Evolutionary conservation across 2,113 vertebrate species (phyloP).

Genomic region (Sinocyclocheilus maitianheensis): DNA sequence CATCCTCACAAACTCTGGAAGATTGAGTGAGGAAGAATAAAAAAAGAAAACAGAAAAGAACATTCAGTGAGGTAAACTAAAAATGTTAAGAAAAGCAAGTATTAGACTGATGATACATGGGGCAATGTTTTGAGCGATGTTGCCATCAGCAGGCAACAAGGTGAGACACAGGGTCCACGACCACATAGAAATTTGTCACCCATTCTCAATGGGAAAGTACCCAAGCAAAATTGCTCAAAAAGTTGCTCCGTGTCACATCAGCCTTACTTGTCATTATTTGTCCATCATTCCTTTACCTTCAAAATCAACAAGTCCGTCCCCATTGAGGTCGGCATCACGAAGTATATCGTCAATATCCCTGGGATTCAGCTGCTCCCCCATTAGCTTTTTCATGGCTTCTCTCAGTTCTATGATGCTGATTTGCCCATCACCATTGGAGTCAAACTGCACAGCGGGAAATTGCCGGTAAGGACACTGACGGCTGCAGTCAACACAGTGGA

Average conservation of each 20-base stretch:
- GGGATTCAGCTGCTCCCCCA: conserved; percentile 89
- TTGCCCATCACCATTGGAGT: conserved; percentile 88
- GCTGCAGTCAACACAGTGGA: background rate
- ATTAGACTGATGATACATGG: background rate
- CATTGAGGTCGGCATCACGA: conserved; percentile 87
- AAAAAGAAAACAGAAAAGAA: background rate
- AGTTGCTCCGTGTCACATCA: too few relatives aligned
- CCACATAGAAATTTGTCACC: too few relatives aligned
- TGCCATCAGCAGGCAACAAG: too few relatives aligned
- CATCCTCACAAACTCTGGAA: conserved; percentile 79
- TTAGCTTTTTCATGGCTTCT: conserved; percentile 85
- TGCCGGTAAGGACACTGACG: background rate
- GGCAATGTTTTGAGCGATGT: too few relatives aligned
- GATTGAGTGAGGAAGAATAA: conserved; percentile 17
- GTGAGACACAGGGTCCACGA: too few relatives aligned
- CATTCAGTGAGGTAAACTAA: background rate
- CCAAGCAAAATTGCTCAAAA: too few relatives aligned
- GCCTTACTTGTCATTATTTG: background rate
- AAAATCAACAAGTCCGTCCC: conserved; percentile 90
- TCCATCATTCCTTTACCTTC: conserved; percentile 77
- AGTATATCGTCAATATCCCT: conserved; percentile 92
- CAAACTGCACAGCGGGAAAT: conserved; percentile 78
- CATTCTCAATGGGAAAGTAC: too few relatives aligned
- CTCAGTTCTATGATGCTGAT: conserved; percentile 83
- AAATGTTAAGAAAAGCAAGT: background rate